Evolutionary conservation across 53 echinoderm and acorn worm genomes (phyloP).

Genomic region (Hippasteria phrygiana): DNA sequence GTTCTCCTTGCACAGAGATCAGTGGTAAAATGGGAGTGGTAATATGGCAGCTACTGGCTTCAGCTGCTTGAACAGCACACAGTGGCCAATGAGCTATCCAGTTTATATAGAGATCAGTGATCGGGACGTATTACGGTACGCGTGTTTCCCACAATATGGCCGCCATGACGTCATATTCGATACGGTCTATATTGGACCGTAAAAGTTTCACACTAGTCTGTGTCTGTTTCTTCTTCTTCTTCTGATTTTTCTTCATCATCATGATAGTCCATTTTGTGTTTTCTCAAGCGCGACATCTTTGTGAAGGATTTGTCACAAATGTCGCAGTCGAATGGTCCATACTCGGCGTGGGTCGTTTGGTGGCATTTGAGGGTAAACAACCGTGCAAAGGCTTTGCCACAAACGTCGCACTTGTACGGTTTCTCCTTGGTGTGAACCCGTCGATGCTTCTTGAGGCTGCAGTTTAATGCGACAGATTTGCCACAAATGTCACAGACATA

Average conservation of each 20-base stretch:
- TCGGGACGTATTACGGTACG: no score
- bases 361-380: conserved; percentile 11
- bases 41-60: no score
- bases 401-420: conserved; percentile 11
- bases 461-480: not conserved
- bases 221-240: no score
- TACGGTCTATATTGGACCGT: no score
- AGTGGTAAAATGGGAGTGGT: no score
- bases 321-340: conserved; percentile 33
- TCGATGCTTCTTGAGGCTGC: not conserved
- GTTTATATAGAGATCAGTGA: no score
- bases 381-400: conserved; percentile 22
- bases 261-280: conserved; percentile 23
- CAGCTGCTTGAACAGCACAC: no score
- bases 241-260: not conserved
- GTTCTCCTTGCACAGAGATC: no score
- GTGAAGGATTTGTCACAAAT: conserved; percentile 50
- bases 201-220: no score
- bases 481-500: conserved; percentile 31
- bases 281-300: not conserved
- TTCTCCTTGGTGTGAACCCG: conserved; percentile 29
- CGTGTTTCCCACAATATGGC: no score
- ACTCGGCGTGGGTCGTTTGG: conserved; percentile 25
- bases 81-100: no score
- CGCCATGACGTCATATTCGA: no score